Base-by-base conservation (phyloP, 2,888 invertebrate species). In the Parthenolecanium corni region DNA sequence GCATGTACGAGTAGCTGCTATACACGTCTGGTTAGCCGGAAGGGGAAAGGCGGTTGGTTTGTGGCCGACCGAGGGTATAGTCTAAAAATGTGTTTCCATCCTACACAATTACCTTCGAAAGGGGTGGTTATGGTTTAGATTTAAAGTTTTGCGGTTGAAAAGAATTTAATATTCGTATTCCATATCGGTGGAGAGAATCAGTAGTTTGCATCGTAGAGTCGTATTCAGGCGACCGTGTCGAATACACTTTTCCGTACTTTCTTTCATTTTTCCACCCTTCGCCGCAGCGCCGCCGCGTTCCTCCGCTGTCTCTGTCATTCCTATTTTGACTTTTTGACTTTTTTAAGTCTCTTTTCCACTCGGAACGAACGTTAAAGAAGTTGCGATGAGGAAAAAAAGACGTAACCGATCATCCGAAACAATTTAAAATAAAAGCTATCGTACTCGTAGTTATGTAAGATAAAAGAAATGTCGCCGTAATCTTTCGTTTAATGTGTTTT, bases 391-490 rank as follows among this genome's bases (percentile, higher is more conserved):
- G 18, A 23, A n/a, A 18, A 25, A 57, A 57, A 57, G 49, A 51
- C 49, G 61, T 61, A 51, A 61, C 61, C 61, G 49, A 61, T 61
- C 61, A 49, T 51, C 61, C 61, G 61, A 61, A 40, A 61, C 61
- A 49, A 49, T 61, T 23, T 49, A 61, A 51, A 61, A 61, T 61
- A 61, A 61, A 57, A 51, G 61, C 47, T 46, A 51, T n/a, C n/a
- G n/a, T n/a, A n/a, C n/a, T n/a, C n/a, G n/a, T n/a, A n/a, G n/a
- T n/a, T 31, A 31, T 31, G 9, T 61, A 61, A 47, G 61, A 51
- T 61, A 61, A 61, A 61, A 61, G 61, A 61, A 61, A 61, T 51
- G 61, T 51, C 61, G 61, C 61, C 47, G 24, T 61, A 61, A 49
- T 61, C 36, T 24, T 31, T 40, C 11, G 47, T 47, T n/a, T 58